Conservation (phyloP, 2,888 invertebrate genomes). For the Drosophila cognata region DNA sequence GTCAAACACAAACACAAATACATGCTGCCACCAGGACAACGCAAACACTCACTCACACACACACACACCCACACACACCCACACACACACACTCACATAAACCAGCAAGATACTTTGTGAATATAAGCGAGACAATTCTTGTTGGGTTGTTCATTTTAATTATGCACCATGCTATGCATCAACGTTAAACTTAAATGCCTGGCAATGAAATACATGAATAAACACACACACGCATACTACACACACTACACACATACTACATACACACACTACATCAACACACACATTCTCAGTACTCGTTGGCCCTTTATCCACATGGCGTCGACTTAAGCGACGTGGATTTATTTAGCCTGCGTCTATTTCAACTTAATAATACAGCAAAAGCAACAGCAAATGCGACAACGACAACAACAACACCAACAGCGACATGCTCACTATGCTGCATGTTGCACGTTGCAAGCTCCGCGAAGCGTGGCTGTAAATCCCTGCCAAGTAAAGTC, state of each 20-base stretch:
- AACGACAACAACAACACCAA: constrained; percentile 9
- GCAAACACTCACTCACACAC: not conserved
- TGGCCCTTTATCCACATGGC: constrained; percentile 52
- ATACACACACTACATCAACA: constrained; percentile 5
- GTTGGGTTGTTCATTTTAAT: constrained; percentile 66
- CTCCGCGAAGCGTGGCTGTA: constrained; percentile 69
- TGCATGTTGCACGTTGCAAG: constrained; percentile 35
- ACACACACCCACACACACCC: not conserved
- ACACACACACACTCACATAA: not conserved
- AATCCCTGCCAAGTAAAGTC: constrained; percentile 81
- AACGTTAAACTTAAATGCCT: constrained; percentile 75
- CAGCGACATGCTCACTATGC: constrained; percentile 24
- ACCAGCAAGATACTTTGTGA: constrained; percentile 9
- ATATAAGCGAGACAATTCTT: constrained; percentile 18
- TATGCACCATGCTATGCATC: constrained; percentile 76
- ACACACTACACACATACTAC: not conserved
- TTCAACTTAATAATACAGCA: constrained; percentile 72
- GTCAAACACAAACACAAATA: constrained; percentile 24
- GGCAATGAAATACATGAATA: constrained; percentile 70
- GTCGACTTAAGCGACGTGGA: constrained; percentile 74
- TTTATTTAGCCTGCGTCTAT: constrained; percentile 78
- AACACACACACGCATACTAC: constrained; percentile 24
- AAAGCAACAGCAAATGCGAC: not conserved
- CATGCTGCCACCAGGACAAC: not conserved
- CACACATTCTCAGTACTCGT: constrained; percentile 5